phyloP scores from a whole-genome alignment of 2,113 vertebrate genomes.

The Epinephelus moara region DNA sequence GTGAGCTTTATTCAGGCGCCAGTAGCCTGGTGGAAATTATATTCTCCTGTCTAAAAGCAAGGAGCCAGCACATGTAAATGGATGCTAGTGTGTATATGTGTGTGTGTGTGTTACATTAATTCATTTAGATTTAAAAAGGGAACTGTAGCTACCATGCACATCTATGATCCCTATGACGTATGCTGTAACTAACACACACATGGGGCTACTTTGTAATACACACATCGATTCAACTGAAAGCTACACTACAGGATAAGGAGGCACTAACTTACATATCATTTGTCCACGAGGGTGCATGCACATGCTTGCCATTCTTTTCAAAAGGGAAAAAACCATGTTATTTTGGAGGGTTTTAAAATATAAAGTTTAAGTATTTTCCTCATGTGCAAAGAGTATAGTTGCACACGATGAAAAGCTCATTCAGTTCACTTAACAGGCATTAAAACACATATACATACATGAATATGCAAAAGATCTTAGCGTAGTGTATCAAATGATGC shows the following conservation, averaged over 20 bases:
- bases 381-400: neutral
- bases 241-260: constrained; percentile 29
- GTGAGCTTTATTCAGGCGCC: constrained; percentile 64
- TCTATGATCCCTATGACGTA: constrained; percentile 27
- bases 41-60: constrained; percentile 68
- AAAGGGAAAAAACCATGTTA: constrained; percentile 19
- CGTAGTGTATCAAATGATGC: constrained; percentile 7
- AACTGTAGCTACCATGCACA: constrained; percentile 31
- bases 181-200: constrained; percentile 33
- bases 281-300: constrained; percentile 39
- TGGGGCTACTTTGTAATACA: constrained; percentile 26
- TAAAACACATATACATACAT: neutral
- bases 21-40: constrained; percentile 63
- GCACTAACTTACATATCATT: constrained; percentile 68
- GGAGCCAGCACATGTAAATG: constrained; percentile 59
- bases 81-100: constrained; percentile 47
- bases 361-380: neutral
- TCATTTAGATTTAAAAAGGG: constrained; percentile 60
- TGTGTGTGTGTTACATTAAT: constrained; percentile 32
- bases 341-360: neutral
- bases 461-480: constrained; percentile 9
- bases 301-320: constrained; percentile 59
- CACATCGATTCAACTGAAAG: constrained; percentile 30
- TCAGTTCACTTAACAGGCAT: constrained; percentile 15
- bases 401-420: neutral